Conservation (phyloP, 2,888 invertebrate genomes). For the Agonopterix alstromeriana region DNA sequence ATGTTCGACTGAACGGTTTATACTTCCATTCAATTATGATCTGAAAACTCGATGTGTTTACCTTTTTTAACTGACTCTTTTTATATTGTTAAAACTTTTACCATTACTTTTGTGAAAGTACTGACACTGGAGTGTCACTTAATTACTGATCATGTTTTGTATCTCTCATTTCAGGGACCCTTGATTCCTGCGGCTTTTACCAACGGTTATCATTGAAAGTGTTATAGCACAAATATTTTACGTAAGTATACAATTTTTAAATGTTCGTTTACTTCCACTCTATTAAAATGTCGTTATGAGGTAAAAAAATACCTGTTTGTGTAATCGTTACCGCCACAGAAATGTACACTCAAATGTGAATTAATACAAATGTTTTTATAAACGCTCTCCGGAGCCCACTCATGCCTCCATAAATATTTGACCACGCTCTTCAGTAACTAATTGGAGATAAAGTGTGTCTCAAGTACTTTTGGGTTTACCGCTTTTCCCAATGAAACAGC, state of each 20-base stretch:
- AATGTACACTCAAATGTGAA: conserved; percentile 37
- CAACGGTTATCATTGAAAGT: conserved; percentile 97
- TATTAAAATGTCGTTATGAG: conserved; percentile 59
- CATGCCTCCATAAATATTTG: not conserved
- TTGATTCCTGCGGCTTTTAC: conserved; percentile 99
- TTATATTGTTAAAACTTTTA: too few species aligned
- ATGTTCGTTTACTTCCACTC: conserved; percentile 37
- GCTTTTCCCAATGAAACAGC: too few species aligned
- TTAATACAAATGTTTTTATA: conserved; percentile 43
- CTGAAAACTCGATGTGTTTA: not conserved
- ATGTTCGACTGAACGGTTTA: conserved; percentile 61
- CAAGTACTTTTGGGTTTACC: too few species aligned
- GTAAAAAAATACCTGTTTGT: conserved; percentile 40
- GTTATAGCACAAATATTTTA: conserved; percentile 74
- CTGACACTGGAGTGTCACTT: not conserved
- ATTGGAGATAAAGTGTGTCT: too few species aligned
- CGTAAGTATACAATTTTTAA: conserved; percentile 61
- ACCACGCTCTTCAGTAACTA: too few species aligned
- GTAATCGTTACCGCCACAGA: conserved; percentile 38
- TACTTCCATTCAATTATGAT: conserved; percentile 59
- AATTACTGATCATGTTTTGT: conserved; percentile 14
- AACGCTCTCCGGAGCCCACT: conserved; percentile 18
- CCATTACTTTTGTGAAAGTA: too few species aligned
- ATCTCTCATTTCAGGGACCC: conserved; percentile 87
- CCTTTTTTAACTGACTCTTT: not conserved